Evolutionary conservation across 37 sponge, comb jelly and placozoan genomes (phyloP).

Genomic region (Petrosia ficiformis): DNA sequence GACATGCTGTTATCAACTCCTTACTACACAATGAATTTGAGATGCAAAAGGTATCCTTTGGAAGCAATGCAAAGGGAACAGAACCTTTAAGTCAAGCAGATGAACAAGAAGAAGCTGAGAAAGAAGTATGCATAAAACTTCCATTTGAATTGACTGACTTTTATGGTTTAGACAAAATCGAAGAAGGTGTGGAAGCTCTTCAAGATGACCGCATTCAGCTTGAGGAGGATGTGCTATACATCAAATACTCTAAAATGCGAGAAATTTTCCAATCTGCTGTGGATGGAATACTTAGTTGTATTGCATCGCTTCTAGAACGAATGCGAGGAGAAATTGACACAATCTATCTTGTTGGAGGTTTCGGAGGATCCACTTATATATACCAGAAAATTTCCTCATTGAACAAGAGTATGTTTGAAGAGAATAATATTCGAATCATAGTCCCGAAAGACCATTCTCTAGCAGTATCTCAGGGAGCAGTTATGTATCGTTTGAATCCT

Average conservation of each 20-base stretch:
- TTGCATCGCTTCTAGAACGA: neutral
- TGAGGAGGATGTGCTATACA: neutral
- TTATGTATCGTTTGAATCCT: slow-evolving; percentile 11
- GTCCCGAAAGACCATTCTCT: slow-evolving; percentile 5
- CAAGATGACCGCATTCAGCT: neutral
- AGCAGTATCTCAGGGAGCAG: slow-evolving; percentile 29
- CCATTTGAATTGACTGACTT: neutral
- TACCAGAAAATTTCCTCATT: neutral
- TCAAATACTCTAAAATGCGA: neutral
- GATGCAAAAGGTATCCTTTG: slow-evolving; percentile 21
- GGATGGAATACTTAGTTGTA: slow-evolving; percentile 6
- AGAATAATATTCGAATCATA: slow-evolving; percentile 6
- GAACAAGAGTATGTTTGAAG: neutral
- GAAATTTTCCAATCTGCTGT: slow-evolving; percentile 20
- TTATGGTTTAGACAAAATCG: neutral
- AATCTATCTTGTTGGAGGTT: slow-evolving; percentile 34
- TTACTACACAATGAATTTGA: slow-evolving; percentile 20
- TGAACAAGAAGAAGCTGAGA: too few relatives aligned
- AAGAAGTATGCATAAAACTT: neutral
- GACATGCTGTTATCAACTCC: slow-evolving; percentile 7
- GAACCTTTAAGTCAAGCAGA: neutral
- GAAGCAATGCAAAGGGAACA: neutral
- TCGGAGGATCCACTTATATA: slow-evolving; percentile 33
- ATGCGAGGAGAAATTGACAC: slow-evolving; percentile 6
- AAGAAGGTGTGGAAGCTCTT: neutral